These are phyloP conservation scores for Eupithecia centaureata DNA, from an alignment of 2,888 invertebrate species.

Conservation along the genomic window DNA sequence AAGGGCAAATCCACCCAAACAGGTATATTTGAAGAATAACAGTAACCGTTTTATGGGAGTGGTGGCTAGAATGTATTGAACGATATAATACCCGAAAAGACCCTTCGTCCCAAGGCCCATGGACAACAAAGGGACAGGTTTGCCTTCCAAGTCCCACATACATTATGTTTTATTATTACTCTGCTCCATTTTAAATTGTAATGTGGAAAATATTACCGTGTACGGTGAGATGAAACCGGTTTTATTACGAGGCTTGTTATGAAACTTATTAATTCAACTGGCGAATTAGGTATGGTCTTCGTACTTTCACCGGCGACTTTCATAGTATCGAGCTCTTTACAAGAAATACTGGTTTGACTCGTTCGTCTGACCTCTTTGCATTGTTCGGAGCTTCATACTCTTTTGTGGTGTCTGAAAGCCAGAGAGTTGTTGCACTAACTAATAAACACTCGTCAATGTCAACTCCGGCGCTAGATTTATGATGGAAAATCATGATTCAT, in stretches of 20 bases:
- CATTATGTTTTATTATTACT: conserved; percentile 66
- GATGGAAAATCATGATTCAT: conserved; percentile 13
- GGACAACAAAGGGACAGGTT: conserved; percentile 65
- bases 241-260: conserved; percentile 72
- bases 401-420: conserved; percentile 61
- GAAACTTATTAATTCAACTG: conserved; percentile 72
- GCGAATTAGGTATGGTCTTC: conserved; percentile 67
- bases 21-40: conserved; percentile 58
- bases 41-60: conserved; percentile 59
- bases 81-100: conserved; percentile 58
- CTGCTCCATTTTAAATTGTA: conserved; percentile 57
- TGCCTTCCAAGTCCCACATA: conserved; percentile 63
- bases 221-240: conserved; percentile 63
- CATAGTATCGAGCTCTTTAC: conserved; percentile 60
- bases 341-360: conserved; percentile 65
- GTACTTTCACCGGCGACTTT: conserved; percentile 79
- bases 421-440: conserved; percentile 50
- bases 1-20: conserved; percentile 52
- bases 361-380: conserved; percentile 71
- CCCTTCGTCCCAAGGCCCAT: conserved; percentile 54
- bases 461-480: conserved; percentile 52
- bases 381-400: conserved; percentile 61
- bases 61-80: conserved; percentile 61
- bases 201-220: conserved; percentile 56
- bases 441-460: conserved; percentile 61